Base-by-base conservation (phyloP, 1,140 invertebrate genomes). In the Eueides isabella region DNA sequence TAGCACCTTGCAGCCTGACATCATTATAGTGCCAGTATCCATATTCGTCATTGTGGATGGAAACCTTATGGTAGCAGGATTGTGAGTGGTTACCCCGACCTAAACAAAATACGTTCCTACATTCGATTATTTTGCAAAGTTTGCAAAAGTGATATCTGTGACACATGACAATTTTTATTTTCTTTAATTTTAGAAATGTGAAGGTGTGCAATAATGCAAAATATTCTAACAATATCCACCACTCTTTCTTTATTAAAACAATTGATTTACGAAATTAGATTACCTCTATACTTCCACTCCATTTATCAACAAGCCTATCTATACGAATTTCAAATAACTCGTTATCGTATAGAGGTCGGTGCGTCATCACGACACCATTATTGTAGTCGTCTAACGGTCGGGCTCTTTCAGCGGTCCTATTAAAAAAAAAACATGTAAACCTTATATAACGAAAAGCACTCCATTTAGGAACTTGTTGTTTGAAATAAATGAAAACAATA, bases 1-100 rank as follows among this genome's bases (percentile, higher is more conserved):
- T 4, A 99, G 92, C 80, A 99, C 98, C 44, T 98, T 98, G 94
- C 97, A 98, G 1, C 98, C 98, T 41, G 98, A 98, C 98, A 99
- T 99, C 97, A 99, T 99, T 4, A 98, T 98, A 2, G 98, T 99
- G 1, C 98, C 98, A 16, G 97, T 97, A 71, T 98, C 95, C 96
- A 99, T 97, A 90, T 99, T 99, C 1, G 98, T 99, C 98, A 99
- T 99, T 14, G 98, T 99, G 1, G 98, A 97, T 29, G 98, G 98
- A 92, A 99, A 99, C 62, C 98, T 96, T 71, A 99, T 94, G 0
- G 96, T 95, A 4, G 96, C 95, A 26, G 98, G 98, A 93, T 98
- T 98, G 84, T 99, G 98, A 38, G 97, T 98, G 0, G 98, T 99
- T 11, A 99, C 97, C 16, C 98, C 98, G 71, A 99, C 98, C 94